Conservation (phyloP, 2,797 vertebrate species). For the Chloroceryle amazona region DNA sequence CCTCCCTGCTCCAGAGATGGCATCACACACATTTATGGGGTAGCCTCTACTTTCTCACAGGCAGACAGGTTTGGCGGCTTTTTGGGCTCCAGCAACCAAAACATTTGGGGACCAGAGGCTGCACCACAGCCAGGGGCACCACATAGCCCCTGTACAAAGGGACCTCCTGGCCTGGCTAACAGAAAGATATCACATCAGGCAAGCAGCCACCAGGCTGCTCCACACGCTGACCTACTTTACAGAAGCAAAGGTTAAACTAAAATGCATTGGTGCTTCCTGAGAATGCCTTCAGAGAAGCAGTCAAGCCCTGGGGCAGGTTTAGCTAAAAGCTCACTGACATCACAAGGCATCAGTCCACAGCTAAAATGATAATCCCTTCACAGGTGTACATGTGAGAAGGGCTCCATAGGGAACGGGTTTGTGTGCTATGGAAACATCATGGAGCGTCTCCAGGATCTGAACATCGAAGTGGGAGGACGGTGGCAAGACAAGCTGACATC, state of each 20-base stretch:
- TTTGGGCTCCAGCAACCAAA: neutral
- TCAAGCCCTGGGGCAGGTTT: neutral
- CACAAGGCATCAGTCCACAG: neutral
- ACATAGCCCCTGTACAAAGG: accelerated
- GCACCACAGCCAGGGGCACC: accelerated
- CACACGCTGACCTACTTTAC: neutral
- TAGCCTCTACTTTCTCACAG: neutral
- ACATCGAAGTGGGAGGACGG: conserved; percentile 81
- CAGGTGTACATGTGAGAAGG: conserved; percentile 89
- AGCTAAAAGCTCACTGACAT: accelerated
- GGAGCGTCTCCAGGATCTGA: conserved; percentile 87
- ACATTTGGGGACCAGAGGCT: neutral
- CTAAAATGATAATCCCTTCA: neutral
- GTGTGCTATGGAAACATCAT: conserved; percentile 91
- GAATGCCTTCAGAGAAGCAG: neutral
- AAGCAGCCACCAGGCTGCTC: neutral
- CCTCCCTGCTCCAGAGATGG: accelerated
- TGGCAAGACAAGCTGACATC: conserved; percentile 89
- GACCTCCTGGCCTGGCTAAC: neutral
- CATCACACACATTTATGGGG: accelerated
- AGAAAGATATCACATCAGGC: neutral
- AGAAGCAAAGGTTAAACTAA: neutral
- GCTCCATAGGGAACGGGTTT: conserved; percentile 88
- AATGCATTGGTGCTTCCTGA: accelerated
- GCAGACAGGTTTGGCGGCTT: neutral